These are phyloP conservation scores for Casuarius casuarius DNA, from an alignment of 2,113 vertebrate species.

Conservation along the genomic window DNA sequence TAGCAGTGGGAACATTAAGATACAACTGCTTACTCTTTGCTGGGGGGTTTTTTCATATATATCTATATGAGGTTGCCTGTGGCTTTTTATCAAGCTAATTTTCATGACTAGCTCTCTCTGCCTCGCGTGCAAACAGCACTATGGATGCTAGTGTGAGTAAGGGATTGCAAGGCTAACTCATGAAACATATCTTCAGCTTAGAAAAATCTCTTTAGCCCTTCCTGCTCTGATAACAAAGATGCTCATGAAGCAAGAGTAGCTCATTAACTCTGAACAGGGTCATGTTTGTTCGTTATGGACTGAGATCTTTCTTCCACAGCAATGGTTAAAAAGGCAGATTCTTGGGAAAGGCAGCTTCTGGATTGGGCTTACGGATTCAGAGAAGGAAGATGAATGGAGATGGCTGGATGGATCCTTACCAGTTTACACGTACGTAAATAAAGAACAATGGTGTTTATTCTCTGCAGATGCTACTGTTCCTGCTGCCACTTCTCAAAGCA, in stretches of 20 bases:
- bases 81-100: not conserved
- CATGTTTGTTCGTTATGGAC: not conserved
- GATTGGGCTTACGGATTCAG: conserved; percentile 91
- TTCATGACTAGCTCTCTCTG: not conserved
- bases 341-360: conserved; percentile 88
- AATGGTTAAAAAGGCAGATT: conserved; percentile 89
- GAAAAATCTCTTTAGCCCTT: not conserved
- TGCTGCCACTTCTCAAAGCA: not conserved
- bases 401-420: conserved; percentile 90
- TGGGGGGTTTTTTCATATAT: not conserved
- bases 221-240: not conserved
- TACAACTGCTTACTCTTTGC: not conserved
- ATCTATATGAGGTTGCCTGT: not conserved
- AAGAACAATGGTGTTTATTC: not conserved
- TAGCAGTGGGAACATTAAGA: not conserved
- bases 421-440: conserved; percentile 85
- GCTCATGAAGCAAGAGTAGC: not conserved
- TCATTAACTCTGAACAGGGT: not conserved
- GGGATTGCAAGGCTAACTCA: not conserved
- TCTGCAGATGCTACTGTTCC: not conserved
- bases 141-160: not conserved
- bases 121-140: not conserved
- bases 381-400: conserved; percentile 87
- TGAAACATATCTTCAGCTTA: not conserved
- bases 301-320: conserved; percentile 75